phyloP scores from a whole-genome alignment of 2,888 invertebrate genomes.

The Scaptomyza parva region DNA sequence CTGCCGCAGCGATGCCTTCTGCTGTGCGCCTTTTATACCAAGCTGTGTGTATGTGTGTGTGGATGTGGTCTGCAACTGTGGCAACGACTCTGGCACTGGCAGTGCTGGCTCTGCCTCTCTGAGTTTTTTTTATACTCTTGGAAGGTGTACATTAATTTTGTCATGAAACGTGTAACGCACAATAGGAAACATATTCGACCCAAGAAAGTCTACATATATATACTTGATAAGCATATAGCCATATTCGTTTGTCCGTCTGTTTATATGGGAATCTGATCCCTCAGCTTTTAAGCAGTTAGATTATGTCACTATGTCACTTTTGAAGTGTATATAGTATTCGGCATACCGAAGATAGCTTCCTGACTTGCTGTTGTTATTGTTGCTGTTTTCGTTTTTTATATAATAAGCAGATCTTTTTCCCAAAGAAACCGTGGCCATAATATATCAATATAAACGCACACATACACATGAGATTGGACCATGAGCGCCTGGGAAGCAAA shows the following conservation, averaged over 20 bases:
- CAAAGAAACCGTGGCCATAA: constrained; percentile 84
- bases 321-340: too few species aligned
- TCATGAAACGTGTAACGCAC: too few species aligned
- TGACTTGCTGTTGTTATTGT: constrained; percentile 10
- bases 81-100: constrained; percentile 43
- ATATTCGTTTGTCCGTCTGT: too few species aligned
- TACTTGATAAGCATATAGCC: too few species aligned
- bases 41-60: constrained; percentile 41
- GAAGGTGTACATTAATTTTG: too few species aligned
- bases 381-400: constrained; percentile 73
- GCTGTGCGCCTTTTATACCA: constrained; percentile 59
- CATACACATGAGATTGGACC: constrained; percentile 55
- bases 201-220: too few species aligned
- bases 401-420: constrained; percentile 85
- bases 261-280: too few species aligned
- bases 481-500: constrained; percentile 76
- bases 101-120: constrained; percentile 47
- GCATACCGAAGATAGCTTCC: too few species aligned
- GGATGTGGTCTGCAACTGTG: constrained; percentile 57
- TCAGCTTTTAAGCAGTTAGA: too few species aligned
- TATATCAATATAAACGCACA: constrained; percentile 83
- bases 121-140: constrained; percentile 55
- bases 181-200: too few species aligned
- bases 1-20: constrained; percentile 82
- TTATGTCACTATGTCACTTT: too few species aligned